These are phyloP conservation scores for Dipodomys spectabilis DNA, from an alignment of 2,113 vertebrate species.

Conservation along the genomic window DNA sequence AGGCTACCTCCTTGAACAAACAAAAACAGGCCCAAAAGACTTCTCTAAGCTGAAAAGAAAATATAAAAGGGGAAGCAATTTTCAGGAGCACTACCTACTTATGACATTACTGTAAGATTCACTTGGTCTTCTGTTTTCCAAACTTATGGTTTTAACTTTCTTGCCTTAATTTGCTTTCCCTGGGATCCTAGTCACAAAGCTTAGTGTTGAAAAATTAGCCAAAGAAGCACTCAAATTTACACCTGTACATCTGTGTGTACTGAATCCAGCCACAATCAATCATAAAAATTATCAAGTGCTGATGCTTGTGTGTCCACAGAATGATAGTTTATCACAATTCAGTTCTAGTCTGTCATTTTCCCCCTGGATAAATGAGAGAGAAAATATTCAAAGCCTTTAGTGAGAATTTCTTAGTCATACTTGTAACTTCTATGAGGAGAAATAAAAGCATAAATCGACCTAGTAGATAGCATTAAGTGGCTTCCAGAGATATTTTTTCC, in stretches of 20 bases:
- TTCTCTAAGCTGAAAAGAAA: not conserved
- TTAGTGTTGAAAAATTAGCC: conserved; percentile 7
- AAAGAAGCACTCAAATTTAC: not conserved
- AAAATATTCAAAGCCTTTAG: not conserved
- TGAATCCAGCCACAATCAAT: no score
- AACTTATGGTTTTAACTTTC: not conserved
- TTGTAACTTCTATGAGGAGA: conserved; percentile 35
- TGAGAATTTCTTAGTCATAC: not conserved
- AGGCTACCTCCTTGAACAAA: not conserved
- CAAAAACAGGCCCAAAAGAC: not conserved
- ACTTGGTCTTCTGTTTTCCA: not conserved
- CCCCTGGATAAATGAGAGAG: not conserved
- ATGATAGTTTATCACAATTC: not conserved
- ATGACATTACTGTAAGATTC: not conserved
- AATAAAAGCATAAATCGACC: not conserved
- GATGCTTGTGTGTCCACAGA: not conserved
- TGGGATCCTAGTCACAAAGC: not conserved
- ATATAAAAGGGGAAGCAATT: not conserved
- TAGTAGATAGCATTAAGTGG: not conserved
- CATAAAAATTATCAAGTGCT: not conserved
- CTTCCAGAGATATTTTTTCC: not conserved
- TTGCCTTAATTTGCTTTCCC: not conserved
- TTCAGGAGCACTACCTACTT: rapidly evolving
- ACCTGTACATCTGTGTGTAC: not conserved
- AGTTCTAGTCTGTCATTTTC: conserved; percentile 16